phyloP scores from a whole-genome alignment of 2,113 vertebrate genomes.

The Barbus barbus region DNA sequence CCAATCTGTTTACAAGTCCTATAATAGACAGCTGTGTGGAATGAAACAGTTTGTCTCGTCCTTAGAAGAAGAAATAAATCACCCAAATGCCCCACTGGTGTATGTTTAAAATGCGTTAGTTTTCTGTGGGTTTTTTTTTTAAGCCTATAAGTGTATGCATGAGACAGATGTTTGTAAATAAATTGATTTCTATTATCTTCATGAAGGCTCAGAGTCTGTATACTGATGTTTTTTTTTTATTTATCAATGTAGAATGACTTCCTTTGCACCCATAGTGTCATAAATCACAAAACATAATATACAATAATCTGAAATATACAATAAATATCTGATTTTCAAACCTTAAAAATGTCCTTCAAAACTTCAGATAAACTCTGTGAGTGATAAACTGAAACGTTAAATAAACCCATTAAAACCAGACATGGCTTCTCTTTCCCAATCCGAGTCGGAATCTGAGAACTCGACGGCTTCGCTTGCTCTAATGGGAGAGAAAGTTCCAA shows the following conservation, averaged over 20 bases:
- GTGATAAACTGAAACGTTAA: not conserved
- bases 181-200: slow-evolving; percentile 38
- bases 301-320: slow-evolving; percentile 55
- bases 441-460: slow-evolving; percentile 78
- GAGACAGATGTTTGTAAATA: slow-evolving; percentile 68
- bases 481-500: slow-evolving; percentile 72
- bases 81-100: slow-evolving; percentile 51
- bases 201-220: slow-evolving; percentile 20
- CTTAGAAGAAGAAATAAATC: not conserved
- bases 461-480: slow-evolving; percentile 67
- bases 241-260: not conserved
- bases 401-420: slow-evolving; percentile 69
- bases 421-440: slow-evolving; percentile 82
- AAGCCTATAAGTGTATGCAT: slow-evolving; percentile 69
- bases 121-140: slow-evolving; percentile 60
- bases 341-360: not conserved
- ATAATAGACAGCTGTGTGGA: slow-evolving; percentile 13
- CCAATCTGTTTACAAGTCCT: slow-evolving; percentile 57
- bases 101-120: slow-evolving; percentile 45
- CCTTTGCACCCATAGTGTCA: not conserved
- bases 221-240: slow-evolving; percentile 22
- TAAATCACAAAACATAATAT: slow-evolving; percentile 31
- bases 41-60: not conserved
- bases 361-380: slow-evolving; percentile 8
- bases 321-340: slow-evolving; percentile 49